Percentiles rank a stretch among this genome's conserved stretches.
Conservation (phyloP, 1,140 invertebrate genomes). For the Antheraea mylitta region DNA sequence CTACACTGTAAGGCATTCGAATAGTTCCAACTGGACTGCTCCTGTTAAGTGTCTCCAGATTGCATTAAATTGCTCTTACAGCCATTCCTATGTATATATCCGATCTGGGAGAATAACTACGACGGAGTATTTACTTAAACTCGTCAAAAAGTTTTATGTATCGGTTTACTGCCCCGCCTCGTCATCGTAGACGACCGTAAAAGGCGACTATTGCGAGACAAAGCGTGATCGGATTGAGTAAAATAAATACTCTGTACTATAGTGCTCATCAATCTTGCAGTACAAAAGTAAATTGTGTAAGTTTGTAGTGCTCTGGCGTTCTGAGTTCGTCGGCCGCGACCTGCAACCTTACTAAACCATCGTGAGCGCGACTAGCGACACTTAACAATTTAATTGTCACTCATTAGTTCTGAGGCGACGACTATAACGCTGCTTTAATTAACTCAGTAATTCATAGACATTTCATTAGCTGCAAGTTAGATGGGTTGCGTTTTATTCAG, state of each 20-base stretch:
- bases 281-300: constrained; percentile 64
- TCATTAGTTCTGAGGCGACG: constrained; percentile 63
- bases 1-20: constrained; percentile 25
- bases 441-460: constrained; percentile 47
- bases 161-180: constrained; percentile 41
- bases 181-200: constrained; percentile 51
- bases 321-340: constrained; percentile 59
- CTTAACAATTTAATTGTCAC: constrained; percentile 71
- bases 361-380: constrained; percentile 58
- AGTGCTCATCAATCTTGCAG: constrained; percentile 66
- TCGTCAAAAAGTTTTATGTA: constrained; percentile 52
- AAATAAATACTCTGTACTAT: constrained; percentile 63
- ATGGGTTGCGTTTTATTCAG: background rate
- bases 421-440: constrained; percentile 56
- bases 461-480: constrained; percentile 37
- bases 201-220: constrained; percentile 63
- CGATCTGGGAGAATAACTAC: background rate
- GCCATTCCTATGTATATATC: constrained; percentile 29
- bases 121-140: constrained; percentile 27
- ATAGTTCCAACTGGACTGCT: constrained; percentile 34
- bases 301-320: constrained; percentile 37
- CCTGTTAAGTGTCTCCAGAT: constrained; percentile 37
- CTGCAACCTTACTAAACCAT: constrained; percentile 64
- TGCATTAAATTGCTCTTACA: constrained; percentile 34
- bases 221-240: constrained; percentile 69